Evolutionary conservation across 2,888 invertebrate genomes (phyloP).

Genomic region (Pammene fasciana): DNA sequence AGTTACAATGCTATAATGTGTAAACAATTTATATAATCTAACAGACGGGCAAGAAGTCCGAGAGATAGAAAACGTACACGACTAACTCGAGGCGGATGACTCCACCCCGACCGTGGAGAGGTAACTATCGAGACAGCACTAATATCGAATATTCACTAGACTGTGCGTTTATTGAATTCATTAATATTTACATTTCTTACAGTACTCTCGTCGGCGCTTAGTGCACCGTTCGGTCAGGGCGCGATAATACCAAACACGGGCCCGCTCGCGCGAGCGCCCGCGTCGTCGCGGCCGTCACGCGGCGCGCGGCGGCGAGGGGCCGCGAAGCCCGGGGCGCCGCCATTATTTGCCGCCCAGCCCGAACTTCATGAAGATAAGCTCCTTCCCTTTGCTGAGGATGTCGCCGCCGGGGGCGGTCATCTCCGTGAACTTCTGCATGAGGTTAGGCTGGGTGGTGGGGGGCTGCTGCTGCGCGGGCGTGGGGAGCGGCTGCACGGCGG

Average conservation of each 20-base stretch:
- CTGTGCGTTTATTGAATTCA: constrained; percentile 81
- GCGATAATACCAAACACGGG: constrained; percentile 63
- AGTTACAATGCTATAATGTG: constrained; percentile 57
- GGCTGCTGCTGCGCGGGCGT: constrained; percentile 62
- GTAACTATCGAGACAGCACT: constrained; percentile 73
- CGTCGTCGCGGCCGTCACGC: constrained; percentile 43
- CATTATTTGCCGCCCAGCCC: constrained; percentile 91
- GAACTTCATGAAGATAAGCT: constrained; percentile 97
- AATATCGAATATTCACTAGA: constrained; percentile 80
- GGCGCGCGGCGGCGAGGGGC: constrained; percentile 46
- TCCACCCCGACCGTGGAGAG: constrained; percentile 65
- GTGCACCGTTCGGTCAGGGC: constrained; percentile 57
- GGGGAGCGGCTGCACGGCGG: constrained; percentile 70
- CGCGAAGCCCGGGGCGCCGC: constrained; percentile 64
- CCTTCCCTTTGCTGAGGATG: constrained; percentile 95
- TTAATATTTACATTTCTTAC: constrained; percentile 74
- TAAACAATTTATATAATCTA: constrained; percentile 73
- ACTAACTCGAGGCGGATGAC: constrained; percentile 68
- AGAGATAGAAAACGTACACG: constrained; percentile 71
- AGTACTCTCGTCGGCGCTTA: constrained; percentile 60
- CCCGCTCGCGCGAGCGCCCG: constrained; percentile 45
- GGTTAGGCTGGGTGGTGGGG: constrained; percentile 85
- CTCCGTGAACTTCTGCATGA: constrained; percentile 95
- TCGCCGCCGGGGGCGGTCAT: constrained; percentile 95
- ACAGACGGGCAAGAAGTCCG: constrained; percentile 69